Evolutionary conservation across 2,113 vertebrate species (phyloP).

Genomic region (Euleptes europaea): DNA sequence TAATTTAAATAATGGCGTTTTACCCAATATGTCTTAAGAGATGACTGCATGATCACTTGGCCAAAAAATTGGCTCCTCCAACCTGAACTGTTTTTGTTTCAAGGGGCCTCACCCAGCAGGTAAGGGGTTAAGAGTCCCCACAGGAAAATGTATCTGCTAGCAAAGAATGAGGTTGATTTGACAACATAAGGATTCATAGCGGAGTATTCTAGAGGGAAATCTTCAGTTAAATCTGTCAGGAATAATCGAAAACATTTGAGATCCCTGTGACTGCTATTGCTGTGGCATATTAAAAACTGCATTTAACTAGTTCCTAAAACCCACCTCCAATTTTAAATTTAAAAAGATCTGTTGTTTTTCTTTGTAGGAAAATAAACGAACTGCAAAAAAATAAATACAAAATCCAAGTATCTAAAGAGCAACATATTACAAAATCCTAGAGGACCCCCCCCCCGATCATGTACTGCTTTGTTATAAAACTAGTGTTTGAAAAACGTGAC

Average conservation of each 20-base stretch:
- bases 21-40: neutral
- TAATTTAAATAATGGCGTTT: neutral
- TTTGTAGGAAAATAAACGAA: neutral
- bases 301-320: constrained; percentile 31
- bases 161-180: constrained; percentile 3
- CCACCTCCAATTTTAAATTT: constrained; percentile 9
- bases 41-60: neutral
- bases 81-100: constrained; percentile 5
- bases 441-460: neutral
- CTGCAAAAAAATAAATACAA: constrained; percentile 3
- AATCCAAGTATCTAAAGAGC: neutral
- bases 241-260: constrained; percentile 19
- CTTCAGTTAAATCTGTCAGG: constrained; percentile 19
- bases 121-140: constrained; percentile 26
- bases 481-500: constrained; percentile 10
- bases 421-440: constrained; percentile 25
- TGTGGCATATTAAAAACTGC: constrained; percentile 14
- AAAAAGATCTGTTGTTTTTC: neutral
- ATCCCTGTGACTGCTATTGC: constrained; percentile 25
- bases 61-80: neutral
- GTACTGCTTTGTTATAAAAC: neutral
- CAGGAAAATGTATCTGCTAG: neutral
- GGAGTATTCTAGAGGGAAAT: constrained; percentile 36
- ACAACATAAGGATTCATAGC: neutral
- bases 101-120: neutral